Evolutionary conservation across 2,888 invertebrate species (phyloP).

Genomic region (Patella caerulea): DNA sequence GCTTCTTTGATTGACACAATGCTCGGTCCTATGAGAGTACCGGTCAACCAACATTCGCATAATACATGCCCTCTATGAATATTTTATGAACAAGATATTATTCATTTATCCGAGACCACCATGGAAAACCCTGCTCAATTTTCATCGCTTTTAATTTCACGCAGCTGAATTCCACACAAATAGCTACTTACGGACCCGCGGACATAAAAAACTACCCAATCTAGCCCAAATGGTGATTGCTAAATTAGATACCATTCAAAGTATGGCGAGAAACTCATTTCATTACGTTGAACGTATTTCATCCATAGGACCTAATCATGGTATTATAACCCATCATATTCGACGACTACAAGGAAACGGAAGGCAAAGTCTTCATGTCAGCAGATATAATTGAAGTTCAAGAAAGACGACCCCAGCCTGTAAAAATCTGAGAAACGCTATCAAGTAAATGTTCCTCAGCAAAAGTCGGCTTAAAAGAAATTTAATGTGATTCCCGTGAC

Average conservation of each 20-base stretch:
- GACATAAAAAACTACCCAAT: constrained; percentile 7
- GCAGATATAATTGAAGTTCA: too few relatives aligned
- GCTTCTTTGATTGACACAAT: not conserved
- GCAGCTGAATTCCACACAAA: constrained; percentile 5
- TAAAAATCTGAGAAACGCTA: not conserved
- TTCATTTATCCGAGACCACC: not conserved
- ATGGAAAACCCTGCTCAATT: not conserved
- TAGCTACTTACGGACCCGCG: not conserved
- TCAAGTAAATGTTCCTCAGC: constrained; percentile 5
- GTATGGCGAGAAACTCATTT: not conserved
- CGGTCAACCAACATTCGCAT: not conserved
- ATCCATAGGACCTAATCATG: not conserved
- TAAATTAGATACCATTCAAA: constrained; percentile 9
- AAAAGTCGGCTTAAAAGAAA: constrained; percentile 1
- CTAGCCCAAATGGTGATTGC: constrained; percentile 7
- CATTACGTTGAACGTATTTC: not conserved
- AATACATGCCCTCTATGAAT: too few relatives aligned
- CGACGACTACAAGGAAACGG: too few relatives aligned
- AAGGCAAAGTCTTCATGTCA: too few relatives aligned
- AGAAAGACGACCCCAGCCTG: too few relatives aligned
- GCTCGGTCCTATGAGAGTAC: not conserved
- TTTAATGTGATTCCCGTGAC: constrained; percentile 4
- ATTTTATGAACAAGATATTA: too few relatives aligned
- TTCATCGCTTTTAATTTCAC: constrained; percentile 10
- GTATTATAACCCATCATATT: too few relatives aligned